Evolutionary conservation across 2,888 invertebrate species (phyloP), one percentile per base, ranked within the genome.

Genomic region (Eurytoma californica): DNA sequence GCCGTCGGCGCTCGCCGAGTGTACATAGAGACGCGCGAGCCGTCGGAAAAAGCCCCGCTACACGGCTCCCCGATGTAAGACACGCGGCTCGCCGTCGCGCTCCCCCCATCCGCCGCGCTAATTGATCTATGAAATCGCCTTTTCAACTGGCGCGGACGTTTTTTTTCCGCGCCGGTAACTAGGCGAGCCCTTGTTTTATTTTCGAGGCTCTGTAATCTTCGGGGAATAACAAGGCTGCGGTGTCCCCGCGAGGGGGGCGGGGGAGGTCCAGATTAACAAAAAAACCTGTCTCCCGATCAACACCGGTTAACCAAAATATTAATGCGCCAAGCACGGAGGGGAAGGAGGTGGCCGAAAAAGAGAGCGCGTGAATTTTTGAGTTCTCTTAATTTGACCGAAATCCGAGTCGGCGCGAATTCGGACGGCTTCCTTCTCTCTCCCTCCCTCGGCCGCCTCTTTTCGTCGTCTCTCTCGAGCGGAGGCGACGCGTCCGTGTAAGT

Each of bases 331-430:
- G 55, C 3, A 2, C 49, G 49, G 9, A 14, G 5, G 39, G 28
- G 30, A 28, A 30, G 60, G 30, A 2, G 16, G 14, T 51, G n/a
- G 2, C 9, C 60, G 55, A 16, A 0, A 72, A 72, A n/a, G 12
- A 9, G 53, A 30, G 30, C 18, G 16, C 30, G 18, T 24, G 53
- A 30, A 28, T 72, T 72, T 14, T 18, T 30, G 7, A 67, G 53
- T 75, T 14, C 67, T 39, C 18, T 67, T 16, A 74, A 67, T 67
- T 74, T 55, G 66, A 74, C 67, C 58, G 67, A 67, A 74, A 67
- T 74, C 58, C 24, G 66, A 49, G 66, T 49, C 55, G 47, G 57
- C 20, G 60, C 47, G 28, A 61, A 65, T 73, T 66, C 66, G 20
- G 47, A 24, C 16, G 24, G 30, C 47, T 68, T 60, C 20, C 16